phyloP scores from a whole-genome alignment of 2,888 invertebrate species.

The Steinernema carpocapsae region DNA sequence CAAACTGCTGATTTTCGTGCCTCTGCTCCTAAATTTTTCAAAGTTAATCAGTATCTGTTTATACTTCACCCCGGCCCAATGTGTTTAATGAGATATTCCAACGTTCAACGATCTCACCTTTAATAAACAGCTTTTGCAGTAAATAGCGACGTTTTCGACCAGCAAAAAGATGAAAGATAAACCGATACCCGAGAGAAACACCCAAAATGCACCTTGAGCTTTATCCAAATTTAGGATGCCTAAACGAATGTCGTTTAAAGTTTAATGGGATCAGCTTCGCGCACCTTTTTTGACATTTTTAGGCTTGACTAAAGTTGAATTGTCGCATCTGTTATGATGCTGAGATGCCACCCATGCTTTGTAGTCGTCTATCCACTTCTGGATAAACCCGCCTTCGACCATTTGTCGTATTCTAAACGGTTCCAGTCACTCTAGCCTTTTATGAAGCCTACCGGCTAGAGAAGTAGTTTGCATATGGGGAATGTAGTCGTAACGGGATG shows the following conservation, averaged over 20 bases:
- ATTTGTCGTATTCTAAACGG: slow-evolving; percentile 54
- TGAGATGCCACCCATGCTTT: slow-evolving; percentile 49
- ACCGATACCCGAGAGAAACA: slow-evolving; percentile 51
- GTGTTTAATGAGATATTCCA: too few species aligned
- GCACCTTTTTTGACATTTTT: background rate
- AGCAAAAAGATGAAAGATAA: slow-evolving; percentile 23
- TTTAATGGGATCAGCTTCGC: background rate
- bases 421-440: too few species aligned
- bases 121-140: too few species aligned
- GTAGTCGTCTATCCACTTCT: slow-evolving; percentile 63
- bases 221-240: slow-evolving; percentile 54
- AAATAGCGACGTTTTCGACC: background rate
- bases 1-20: too few species aligned
- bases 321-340: slow-evolving; percentile 30
- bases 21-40: too few species aligned
- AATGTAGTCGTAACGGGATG: slow-evolving; percentile 52
- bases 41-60: too few species aligned
- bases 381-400: slow-evolving; percentile 60
- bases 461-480: slow-evolving; percentile 23
- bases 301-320: background rate
- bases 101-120: too few species aligned
- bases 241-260: slow-evolving; percentile 12
- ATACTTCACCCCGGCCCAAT: too few species aligned
- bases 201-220: slow-evolving; percentile 65
- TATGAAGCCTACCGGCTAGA: slow-evolving; percentile 33